phyloP scores from a whole-genome alignment of 1,140 invertebrate species.

The Rhagoletis zephyria region DNA sequence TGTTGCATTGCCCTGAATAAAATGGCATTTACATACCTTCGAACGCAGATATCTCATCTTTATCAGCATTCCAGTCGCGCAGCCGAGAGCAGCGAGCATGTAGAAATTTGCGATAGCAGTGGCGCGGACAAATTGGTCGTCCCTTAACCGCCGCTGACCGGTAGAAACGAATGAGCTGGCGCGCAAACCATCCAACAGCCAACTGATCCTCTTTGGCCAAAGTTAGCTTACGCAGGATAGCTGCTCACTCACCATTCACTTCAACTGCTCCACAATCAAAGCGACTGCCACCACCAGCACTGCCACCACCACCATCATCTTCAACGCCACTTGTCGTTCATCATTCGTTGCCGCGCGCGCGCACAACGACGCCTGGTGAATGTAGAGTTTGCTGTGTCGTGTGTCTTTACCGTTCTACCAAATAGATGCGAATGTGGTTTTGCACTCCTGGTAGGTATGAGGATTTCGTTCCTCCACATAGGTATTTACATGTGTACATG shows the following conservation, averaged over 20 bases:
- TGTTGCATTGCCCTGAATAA: constrained; percentile 36
- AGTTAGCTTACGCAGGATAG: background rate
- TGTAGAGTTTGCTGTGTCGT: background rate
- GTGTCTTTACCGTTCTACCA: constrained; percentile 28
- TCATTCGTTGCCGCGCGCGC: constrained; percentile 22
- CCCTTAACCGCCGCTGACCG: constrained; percentile 62
- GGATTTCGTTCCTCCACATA: too few relatives aligned
- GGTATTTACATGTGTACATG: background rate
- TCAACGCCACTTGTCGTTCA: constrained; percentile 44
- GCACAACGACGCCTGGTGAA: background rate
- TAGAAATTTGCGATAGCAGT: constrained; percentile 66
- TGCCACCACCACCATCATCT: background rate
- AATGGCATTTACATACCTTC: constrained; percentile 49
- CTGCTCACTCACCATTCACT: background rate
- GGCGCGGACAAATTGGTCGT: constrained; percentile 67
- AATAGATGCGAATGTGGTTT: background rate
- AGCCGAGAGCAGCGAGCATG: constrained; percentile 59
- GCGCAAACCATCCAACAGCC: background rate
- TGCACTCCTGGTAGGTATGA: too few relatives aligned
- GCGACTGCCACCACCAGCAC: background rate
- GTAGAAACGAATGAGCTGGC: background rate
- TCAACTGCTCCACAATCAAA: background rate
- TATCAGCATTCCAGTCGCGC: constrained; percentile 57
- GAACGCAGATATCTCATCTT: constrained; percentile 53
- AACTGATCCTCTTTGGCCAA: background rate